A percentile compares a stretch with the other conserved stretches of the same genome.
Conservation (phyloP, 2,888 invertebrate genomes). For the Leucania comma region DNA sequence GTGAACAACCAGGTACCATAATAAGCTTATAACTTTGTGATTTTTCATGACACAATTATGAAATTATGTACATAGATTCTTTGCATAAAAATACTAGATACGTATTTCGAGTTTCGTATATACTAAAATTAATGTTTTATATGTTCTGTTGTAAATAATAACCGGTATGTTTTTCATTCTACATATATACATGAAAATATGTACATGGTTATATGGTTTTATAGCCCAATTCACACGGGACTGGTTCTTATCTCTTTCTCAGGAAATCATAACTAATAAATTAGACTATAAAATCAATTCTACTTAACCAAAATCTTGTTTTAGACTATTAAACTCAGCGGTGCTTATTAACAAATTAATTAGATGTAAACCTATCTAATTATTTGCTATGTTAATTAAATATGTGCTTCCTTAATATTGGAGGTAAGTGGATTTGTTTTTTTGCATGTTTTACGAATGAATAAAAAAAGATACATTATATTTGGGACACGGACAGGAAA, state of each 20-base stretch:
- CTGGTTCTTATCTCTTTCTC: constrained; percentile 23
- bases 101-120: no score
- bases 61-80: no score
- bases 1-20: no score
- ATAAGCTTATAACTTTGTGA: no score
- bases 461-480: neutral
- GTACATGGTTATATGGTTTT: neutral
- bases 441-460: neutral
- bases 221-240: constrained; percentile 35
- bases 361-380: constrained; percentile 13
- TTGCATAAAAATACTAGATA: no score
- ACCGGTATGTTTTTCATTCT: neutral
- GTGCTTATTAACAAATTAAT: constrained; percentile 37
- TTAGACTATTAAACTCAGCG: constrained; percentile 6
- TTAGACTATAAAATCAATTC: constrained; percentile 35
- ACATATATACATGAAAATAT: neutral
- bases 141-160: no score
- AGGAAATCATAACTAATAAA: constrained; percentile 51
- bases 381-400: constrained; percentile 26
- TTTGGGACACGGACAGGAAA: neutral
- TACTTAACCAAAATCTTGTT: constrained; percentile 22
- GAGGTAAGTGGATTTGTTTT: neutral
- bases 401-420: constrained; percentile 29
- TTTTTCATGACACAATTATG: no score
- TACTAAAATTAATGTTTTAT: no score